Base-by-base conservation (phyloP, 2,113 vertebrate genomes). In the Archilochus colubris region DNA sequence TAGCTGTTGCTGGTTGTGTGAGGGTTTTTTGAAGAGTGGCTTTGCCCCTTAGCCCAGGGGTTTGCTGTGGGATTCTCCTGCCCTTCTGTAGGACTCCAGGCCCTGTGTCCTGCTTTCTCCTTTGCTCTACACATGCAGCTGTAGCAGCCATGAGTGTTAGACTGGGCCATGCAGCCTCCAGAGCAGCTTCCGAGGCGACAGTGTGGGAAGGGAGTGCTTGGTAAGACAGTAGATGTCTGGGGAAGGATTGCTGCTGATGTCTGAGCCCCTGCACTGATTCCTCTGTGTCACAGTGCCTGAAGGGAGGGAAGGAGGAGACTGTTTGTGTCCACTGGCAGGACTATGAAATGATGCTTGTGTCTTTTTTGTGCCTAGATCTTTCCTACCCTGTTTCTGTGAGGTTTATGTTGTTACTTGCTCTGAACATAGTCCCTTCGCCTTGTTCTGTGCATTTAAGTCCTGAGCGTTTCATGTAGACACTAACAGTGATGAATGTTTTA, bases 191-290 rank as follows among this genome's bases (percentile, higher is more conserved):
- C 25, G 50, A 15, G 31, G 4, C 12, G 3, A 6, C 15, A 16
- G 6, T 0, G 0, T 4, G 33, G 30, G 57, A 31, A 51, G 7
- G 1, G 40, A n/a, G 30, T 0, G 0, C 44, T 54, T 1, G 0
- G 54, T 51, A 24, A 54, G 75, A 50, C 5, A 6, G 30, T 16
- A 14, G 30, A 17, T 22, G 6, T 40, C 20, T 1, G 4, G 28
- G 14, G 30, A 74, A 23, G 50, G 54, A 59, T 11, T 28, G 1
- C 20, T 46, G 38, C 44, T 75, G 48, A n/a, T 51, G 19, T 43
- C 51, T 21, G 63, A 20, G 33, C n/a, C 0, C 0, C 4, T 20
- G 50, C 17, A 15, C 62, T 2, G 6, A 19, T 43, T 74, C 27
- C 48, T 40, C 17, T 18, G 69, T 40, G 16, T 31, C 1, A 1